Evolutionary conservation across 2,888 invertebrate species (phyloP), one percentile per base, ranked within the genome.

Genomic region (Hydraecia micacea): DNA sequence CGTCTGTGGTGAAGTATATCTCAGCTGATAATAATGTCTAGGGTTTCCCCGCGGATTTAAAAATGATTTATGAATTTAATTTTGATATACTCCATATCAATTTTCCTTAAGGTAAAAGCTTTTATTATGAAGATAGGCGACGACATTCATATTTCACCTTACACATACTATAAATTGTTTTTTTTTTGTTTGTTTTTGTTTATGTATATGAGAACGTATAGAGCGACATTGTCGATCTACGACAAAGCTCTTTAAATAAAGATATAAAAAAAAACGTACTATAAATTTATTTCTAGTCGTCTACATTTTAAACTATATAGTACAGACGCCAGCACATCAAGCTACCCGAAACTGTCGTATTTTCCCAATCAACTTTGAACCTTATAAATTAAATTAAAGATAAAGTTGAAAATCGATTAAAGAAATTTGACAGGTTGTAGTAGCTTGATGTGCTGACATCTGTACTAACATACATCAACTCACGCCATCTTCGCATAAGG

Each of bases 1-100:
- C 84, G 81, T 70, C 71, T 74, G 84, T 73, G 80, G 80, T 71
- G 67, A 67, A 73, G n/a, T 32, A 75, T 70, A 52, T 84, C 58
- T 67, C 32, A 66, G n/a, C 52, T 74, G 49, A 74, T 71, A 74
- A 74, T 52, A 74, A 74, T 52, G 46, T 74, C 67, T 84, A 65
- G 72, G 65, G 28, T 69, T 79, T 55, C n/a, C 79, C 60, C 79
- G 52, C 28, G 52, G 62, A 8, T 81, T 60, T 52, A n/a, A 15
- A 42, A 55, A 6, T 2, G 2, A 52, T 78, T 65, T n/a, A 60
- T 42, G 32, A 0, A 18, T 46, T 52, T 42, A 8, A 28, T 81
- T 66, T 42, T 68, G 18, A 58, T 39, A 67, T 32, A 36, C 13
- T 49, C 21, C 18, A 36, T 36, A 36, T 18, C 0, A 25, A 58